Base-by-base conservation (phyloP, 2,888 invertebrate species). In the Polymixis lichenea region DNA sequence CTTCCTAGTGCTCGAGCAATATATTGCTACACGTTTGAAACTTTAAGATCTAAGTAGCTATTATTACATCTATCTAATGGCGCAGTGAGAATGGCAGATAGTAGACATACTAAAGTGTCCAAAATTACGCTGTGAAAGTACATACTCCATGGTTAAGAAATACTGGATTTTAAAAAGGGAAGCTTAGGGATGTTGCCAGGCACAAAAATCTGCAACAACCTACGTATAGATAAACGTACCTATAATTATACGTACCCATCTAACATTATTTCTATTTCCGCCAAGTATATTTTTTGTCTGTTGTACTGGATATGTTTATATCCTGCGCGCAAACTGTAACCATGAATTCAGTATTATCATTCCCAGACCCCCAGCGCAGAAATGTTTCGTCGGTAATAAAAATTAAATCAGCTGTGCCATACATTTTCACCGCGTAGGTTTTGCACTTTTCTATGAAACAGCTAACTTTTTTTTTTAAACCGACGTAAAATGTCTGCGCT, bases 1-100 rank as follows among this genome's bases (percentile, higher is more conserved):
- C 55, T 69, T 60, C 53, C 51, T n/a, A 53, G 60, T 17, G 32
- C 46, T 78, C 56, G 43, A 43, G 43, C 43, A 73, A 55, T 7
- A 55, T 7, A n/a, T 38, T 25, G 25, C 32, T 68, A 51, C 43
- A 71, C 17, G 55, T 55, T 70, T 51, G 9, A 38, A 49, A 19
- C 25, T 13, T 49, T 2, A 22, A 8, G 0, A 19, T 13, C 17
- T 46, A 19, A 19, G 11, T 46, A 19, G 19, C 2, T 19, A 65
- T 13, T 4, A 19, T 46, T 46, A 28, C 5, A 22, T 49, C 8
- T 49, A 66, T 22, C 15, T 28, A 49, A 22, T 28, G 28, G 28
- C 65, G 49, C 25, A 19, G 11, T 32, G 11, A 32, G 22, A 60
- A 32, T 13, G 11, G 22, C 32, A 22, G 13, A 25, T 56, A 13